A percentile compares a stretch with the other conserved stretches of the same genome.
phyloP scores from a whole-genome alignment of 2,888 invertebrate genomes.

The Alviniconcha strummeri region DNA sequence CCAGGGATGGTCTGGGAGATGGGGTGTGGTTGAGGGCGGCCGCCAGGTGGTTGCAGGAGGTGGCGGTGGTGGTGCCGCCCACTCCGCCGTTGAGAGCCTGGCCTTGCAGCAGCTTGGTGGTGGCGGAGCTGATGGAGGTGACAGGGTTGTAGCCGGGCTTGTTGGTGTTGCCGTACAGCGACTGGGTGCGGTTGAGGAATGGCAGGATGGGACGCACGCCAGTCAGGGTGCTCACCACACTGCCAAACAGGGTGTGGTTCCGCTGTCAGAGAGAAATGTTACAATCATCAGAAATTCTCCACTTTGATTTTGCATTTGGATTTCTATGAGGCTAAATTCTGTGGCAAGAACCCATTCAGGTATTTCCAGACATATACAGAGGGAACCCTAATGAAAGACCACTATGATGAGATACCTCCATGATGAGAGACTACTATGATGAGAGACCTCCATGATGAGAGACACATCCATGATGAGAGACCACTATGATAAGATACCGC shows the following conservation, averaged over 20 bases:
- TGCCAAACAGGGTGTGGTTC: constrained; percentile 96
- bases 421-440: no score
- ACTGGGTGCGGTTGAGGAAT: constrained; percentile 66
- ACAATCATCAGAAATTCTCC: no score
- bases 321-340: no score
- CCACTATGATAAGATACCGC: no score
- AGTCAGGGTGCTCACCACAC: constrained; percentile 78
- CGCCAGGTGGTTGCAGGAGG: constrained; percentile 63
- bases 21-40: constrained; percentile 57
- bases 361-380: no score
- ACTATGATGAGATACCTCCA: no score
- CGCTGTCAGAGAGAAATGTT: constrained; percentile 78
- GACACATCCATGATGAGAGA: no score
- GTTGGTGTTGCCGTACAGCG: constrained; percentile 64
- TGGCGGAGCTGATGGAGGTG: constrained; percentile 41
- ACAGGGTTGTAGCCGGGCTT: constrained; percentile 49
- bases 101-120: constrained; percentile 40
- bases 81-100: constrained; percentile 54
- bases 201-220: constrained; percentile 61
- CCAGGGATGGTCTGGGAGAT: constrained; percentile 39
- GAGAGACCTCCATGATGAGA: no score
- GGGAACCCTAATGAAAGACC: no score
- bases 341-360: no score
- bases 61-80: constrained; percentile 50
- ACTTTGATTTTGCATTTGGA: no score